Conservation (phyloP, 1,140 invertebrate genomes). For the Polyergus mexicanus region DNA sequence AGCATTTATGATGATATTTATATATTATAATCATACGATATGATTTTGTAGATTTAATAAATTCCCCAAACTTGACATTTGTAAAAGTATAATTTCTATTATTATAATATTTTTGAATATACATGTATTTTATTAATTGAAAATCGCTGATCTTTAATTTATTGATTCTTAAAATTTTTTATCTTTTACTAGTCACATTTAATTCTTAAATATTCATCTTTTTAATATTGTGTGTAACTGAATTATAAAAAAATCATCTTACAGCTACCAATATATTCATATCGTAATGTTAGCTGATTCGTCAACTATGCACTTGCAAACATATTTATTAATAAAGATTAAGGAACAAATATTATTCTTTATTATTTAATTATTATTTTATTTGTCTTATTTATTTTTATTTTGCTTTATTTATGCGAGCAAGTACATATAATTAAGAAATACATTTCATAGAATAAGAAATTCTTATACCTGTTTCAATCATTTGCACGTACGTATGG, state of each 20-base stretch:
- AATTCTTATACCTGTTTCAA: background rate
- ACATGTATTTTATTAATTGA: background rate
- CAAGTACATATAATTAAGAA: background rate
- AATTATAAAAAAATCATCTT: background rate
- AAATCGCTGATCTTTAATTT: background rate
- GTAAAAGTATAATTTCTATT: background rate
- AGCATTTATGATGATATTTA: background rate
- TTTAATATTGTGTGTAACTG: background rate
- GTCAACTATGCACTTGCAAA: too few relatives aligned
- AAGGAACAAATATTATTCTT: background rate
- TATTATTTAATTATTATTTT: background rate
- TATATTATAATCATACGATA: background rate
- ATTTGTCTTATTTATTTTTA: background rate
- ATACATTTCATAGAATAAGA: background rate
- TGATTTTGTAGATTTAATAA: background rate
- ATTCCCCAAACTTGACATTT: background rate
- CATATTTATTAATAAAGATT: background rate
- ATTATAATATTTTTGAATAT: background rate
- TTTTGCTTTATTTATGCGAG: background rate
- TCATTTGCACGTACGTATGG: background rate
- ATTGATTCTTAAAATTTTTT: background rate
- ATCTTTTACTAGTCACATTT: background rate
- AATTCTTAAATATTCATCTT: background rate
- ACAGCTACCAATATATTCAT: background rate
- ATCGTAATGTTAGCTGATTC: background rate